Conservation (phyloP, 2,113 vertebrate genomes). For the Protomyctophum bolini region DNA sequence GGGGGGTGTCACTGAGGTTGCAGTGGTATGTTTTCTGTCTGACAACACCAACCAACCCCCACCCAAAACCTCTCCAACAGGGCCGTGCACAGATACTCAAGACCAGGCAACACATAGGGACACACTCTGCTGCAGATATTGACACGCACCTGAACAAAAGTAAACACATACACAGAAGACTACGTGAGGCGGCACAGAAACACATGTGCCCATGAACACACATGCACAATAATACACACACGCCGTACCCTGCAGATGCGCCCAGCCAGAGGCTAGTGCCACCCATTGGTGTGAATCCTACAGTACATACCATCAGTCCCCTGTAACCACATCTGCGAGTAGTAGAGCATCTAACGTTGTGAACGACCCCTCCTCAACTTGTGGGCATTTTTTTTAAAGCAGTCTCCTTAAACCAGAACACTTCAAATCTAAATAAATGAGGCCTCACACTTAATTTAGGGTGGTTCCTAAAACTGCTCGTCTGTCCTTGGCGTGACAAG, state of each 20-base stretch:
- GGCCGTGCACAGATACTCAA: slow-evolving; percentile 27
- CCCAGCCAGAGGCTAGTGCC: slow-evolving; percentile 22
- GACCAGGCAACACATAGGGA: slow-evolving; percentile 18
- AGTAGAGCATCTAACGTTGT: slow-evolving; percentile 13
- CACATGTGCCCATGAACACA: slow-evolving; percentile 19
- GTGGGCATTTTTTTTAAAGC: slow-evolving; percentile 22
- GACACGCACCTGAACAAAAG: neutral
- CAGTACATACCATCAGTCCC: neutral
- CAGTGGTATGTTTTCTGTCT: slow-evolving; percentile 71
- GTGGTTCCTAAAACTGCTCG: slow-evolving; percentile 13
- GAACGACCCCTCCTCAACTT: slow-evolving; percentile 8
- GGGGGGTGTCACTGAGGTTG: slow-evolving; percentile 62
- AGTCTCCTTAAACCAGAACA: slow-evolving; percentile 25
- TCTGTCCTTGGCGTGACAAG: slow-evolving; percentile 17
- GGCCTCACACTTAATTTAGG: slow-evolving; percentile 14
- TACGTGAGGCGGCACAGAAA: slow-evolving; percentile 23
- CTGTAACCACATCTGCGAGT: neutral
- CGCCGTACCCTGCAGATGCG: slow-evolving; percentile 24
- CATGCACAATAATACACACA: slow-evolving; percentile 16
- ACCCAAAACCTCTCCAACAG: slow-evolving; percentile 21
- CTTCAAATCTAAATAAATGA: slow-evolving; percentile 36
- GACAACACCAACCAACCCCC: slow-evolving; percentile 53
- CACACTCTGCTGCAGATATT: slow-evolving; percentile 6
- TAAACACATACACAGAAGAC: neutral
- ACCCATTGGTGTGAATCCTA: slow-evolving; percentile 1